Percentiles rank a stretch among this genome's conserved stretches.
Evolutionary conservation across 2,113 vertebrate genomes (phyloP).

Genomic region (Amazona guildingii): DNA sequence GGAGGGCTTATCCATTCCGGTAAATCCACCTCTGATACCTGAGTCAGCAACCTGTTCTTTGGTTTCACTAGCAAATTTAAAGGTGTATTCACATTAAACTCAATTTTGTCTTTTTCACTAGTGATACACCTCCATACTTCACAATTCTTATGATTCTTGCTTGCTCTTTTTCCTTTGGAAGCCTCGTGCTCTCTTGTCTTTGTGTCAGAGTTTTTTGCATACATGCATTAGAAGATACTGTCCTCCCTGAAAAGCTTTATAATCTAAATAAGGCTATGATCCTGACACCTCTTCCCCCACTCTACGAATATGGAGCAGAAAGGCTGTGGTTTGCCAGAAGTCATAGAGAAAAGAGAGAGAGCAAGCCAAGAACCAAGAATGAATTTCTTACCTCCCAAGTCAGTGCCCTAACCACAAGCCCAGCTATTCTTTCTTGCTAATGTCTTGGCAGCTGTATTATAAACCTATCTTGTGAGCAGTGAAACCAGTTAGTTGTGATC

Average conservation of each 20-base stretch:
- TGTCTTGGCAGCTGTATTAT: neutral
- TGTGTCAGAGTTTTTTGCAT: neutral
- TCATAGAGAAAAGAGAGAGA: neutral
- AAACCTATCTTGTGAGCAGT: neutral
- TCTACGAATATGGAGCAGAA: neutral
- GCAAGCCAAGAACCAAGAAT: neutral
- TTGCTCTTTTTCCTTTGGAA: neutral
- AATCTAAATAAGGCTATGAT: neutral
- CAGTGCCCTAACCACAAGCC: neutral
- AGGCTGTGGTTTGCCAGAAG: neutral
- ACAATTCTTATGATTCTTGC: rapidly evolving
- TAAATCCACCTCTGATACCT: neutral
- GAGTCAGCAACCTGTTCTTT: neutral
- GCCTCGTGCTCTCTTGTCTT: neutral
- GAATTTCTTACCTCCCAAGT: neutral
- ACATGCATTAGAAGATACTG: neutral
- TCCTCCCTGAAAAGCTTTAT: neutral
- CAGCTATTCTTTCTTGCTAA: neutral
- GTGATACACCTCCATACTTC: neutral
- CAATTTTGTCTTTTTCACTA: neutral
- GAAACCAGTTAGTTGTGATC: neutral
- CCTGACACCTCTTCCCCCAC: neutral
- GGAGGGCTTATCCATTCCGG: neutral
- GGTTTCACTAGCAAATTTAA: neutral
- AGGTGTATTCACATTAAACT: neutral